Evolutionary conservation across 2,797 vertebrate genomes (phyloP).

Genomic region (Amazona ochrocephala): DNA sequence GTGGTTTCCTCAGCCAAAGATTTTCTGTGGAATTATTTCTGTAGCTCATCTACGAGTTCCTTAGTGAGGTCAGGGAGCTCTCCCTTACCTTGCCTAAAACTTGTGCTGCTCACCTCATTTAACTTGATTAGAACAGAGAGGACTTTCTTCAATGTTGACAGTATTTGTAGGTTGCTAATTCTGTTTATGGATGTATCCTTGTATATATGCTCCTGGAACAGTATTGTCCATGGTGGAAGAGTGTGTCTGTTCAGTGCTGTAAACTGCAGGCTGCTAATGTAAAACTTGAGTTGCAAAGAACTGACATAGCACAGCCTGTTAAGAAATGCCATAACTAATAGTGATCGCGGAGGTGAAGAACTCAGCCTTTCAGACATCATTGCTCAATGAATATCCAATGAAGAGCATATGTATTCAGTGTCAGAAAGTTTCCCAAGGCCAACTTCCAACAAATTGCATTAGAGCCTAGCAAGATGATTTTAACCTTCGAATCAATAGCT

Average conservation of each 20-base stretch:
- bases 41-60: not conserved
- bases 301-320: slow-evolving; percentile 56
- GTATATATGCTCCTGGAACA: not conserved
- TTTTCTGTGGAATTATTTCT: slow-evolving; percentile 13
- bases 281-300: slow-evolving; percentile 57
- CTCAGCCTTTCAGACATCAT: slow-evolving; percentile 71
- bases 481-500: slow-evolving; percentile 72
- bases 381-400: slow-evolving; percentile 64
- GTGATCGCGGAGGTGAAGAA: slow-evolving; percentile 50
- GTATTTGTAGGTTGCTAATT: not conserved
- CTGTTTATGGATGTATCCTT: not conserved
- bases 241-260: not conserved
- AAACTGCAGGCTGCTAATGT: slow-evolving; percentile 27
- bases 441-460: slow-evolving; percentile 76
- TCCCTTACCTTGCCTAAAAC: not conserved
- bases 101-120: not conserved
- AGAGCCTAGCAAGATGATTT: slow-evolving; percentile 70
- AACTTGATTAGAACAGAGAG: not conserved
- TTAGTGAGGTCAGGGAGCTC: not conserved
- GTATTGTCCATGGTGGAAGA: not conserved
- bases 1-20: not conserved
- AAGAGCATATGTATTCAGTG: slow-evolving; percentile 63
- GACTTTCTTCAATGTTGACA: not conserved
- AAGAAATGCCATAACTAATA: slow-evolving; percentile 66
- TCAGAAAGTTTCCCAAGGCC: slow-evolving; percentile 78